Evolutionary conservation across 2,888 invertebrate species (phyloP), one percentile per base, ranked within the genome.

Genomic region (Chaitophorus viminalis): DNA sequence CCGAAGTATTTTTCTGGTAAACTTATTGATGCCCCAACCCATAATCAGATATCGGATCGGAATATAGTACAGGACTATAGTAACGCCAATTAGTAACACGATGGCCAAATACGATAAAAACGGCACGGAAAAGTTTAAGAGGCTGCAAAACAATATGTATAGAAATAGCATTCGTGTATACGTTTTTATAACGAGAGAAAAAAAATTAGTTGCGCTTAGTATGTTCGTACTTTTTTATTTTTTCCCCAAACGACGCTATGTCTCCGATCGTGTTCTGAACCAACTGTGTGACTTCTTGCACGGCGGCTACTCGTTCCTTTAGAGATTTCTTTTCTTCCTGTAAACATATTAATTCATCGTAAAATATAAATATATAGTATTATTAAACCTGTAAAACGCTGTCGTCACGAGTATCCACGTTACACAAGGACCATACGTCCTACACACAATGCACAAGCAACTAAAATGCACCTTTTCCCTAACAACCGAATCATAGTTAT

Each of bases 201-300:
- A 11, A 46, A 11, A 14, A 46, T 2, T 14, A 9, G 39, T 46
- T 52, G 76, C 0, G 3, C 8, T 29, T 72, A 77, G n/a, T 31
- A 81, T 21, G 46, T 46, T 46, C 93, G 92, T 93, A 98, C 98
- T 99, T 99, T 93, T 97, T 97, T 87, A 98, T 94, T 91, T 96
- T 94, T 92, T 99, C 99, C 89, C 97, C 96, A 89, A 99, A 92
- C n/a, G 97, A 96, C 17, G 98, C 98, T 89, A 98, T 94, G 91
- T 95, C 96, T 39, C 99, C 99, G 89, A 99, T 96, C 0, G 96
- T 96, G 91, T 99, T 98, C 92, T 99, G 99, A 6, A 99, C 98
- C 88, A 96, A 96, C 91, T 98, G 96, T 31, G 99, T 98, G 5
- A 99, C 98, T 92, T 99, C 99, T 92, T 99, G 99, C 90, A 99